phyloP scores from a whole-genome alignment of 2,113 vertebrate genomes.

The Indicator indicator region DNA sequence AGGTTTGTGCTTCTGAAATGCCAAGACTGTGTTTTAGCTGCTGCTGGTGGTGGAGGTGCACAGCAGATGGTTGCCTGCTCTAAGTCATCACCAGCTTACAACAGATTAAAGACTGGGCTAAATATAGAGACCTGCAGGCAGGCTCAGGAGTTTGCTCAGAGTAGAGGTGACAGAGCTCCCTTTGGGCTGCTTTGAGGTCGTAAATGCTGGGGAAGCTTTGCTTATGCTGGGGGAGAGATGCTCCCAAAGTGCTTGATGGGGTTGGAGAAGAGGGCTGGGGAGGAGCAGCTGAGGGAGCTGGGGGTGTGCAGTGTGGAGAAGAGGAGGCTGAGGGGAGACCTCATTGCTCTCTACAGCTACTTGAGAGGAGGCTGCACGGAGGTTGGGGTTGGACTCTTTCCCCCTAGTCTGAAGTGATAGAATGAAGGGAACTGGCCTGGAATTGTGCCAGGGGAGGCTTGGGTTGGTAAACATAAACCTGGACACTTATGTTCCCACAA shows the following conservation, averaged over 20 bases:
- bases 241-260: neutral
- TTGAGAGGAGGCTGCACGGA: no score
- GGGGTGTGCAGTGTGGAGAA: no score
- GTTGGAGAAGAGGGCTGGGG: no score
- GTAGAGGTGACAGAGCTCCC: conserved; percentile 9
- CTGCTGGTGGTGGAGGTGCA: neutral
- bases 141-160: conserved; percentile 35
- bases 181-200: neutral
- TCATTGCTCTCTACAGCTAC: no score
- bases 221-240: neutral
- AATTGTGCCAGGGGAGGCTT: no score
- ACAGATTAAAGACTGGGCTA: conserved; percentile 80
- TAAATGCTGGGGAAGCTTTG: neutral
- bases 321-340: no score
- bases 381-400: no score
- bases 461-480: neutral
- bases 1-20: conserved; percentile 65
- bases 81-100: conserved; percentile 81
- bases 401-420: no score
- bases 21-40: conserved; percentile 23
- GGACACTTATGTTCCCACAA: neutral
- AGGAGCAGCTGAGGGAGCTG: no score
- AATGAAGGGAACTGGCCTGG: no score
- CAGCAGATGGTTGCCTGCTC: conserved; percentile 83
- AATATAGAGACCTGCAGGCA: conserved; percentile 55